Percentiles rank a stretch among this genome's conserved stretches.
These are phyloP conservation scores for Nomada lathburiana DNA, from an alignment of 2,888 invertebrate genomes.

Conservation along the genomic window DNA sequence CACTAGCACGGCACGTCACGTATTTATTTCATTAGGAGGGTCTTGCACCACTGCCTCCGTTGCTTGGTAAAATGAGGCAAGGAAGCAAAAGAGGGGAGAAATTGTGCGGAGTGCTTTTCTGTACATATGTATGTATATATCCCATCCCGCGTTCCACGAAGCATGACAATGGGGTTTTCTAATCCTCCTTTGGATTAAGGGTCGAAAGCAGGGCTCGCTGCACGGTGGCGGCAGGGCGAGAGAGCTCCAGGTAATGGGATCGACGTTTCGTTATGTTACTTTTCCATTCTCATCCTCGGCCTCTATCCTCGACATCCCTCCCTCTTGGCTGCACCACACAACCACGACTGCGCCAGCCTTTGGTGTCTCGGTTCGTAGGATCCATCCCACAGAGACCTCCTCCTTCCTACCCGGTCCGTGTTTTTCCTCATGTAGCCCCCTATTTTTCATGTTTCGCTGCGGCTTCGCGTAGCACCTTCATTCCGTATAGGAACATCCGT, in stretches of 20 bases:
- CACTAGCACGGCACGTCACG: constrained; percentile 61
- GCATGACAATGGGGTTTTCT: constrained; percentile 83
- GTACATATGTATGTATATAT: constrained; percentile 69
- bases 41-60: constrained; percentile 58
- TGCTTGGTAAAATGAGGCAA: constrained; percentile 36
- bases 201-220: constrained; percentile 75
- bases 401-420: constrained; percentile 75
- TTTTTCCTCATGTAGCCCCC: constrained; percentile 84
- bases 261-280: constrained; percentile 84
- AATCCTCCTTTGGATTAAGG: constrained; percentile 82
- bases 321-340: constrained; percentile 62
- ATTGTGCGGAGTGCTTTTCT: constrained; percentile 62
- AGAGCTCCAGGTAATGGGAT: constrained; percentile 83
- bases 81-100: constrained; percentile 35
- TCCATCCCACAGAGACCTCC: constrained; percentile 72
- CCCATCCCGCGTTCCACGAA: constrained; percentile 76
- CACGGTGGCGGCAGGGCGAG: constrained; percentile 65
- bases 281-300: constrained; percentile 82
- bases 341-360: constrained; percentile 70
- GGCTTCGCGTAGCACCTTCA: constrained; percentile 84
- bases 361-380: constrained; percentile 76
- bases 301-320: constrained; percentile 69
- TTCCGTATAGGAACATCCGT: constrained; percentile 76
- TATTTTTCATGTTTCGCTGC: constrained; percentile 85
- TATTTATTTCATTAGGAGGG: constrained; percentile 73